These are phyloP conservation scores for Galleria mellonella DNA, from an alignment of 1,140 invertebrate genomes.

Conservation along the genomic window DNA sequence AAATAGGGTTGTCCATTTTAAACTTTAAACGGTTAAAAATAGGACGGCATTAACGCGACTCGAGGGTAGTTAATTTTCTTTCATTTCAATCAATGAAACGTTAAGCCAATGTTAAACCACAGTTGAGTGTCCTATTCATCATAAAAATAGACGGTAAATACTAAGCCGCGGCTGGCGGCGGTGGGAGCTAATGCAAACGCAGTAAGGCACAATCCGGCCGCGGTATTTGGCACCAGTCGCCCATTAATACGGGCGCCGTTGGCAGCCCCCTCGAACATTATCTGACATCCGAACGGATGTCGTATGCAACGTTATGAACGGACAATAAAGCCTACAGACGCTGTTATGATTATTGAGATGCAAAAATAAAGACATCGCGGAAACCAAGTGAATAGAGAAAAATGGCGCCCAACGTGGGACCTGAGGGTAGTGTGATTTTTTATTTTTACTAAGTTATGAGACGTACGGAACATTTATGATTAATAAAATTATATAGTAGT, in stretches of 20 bases:
- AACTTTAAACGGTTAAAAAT: too few species aligned
- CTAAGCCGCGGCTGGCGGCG: conserved; percentile 5
- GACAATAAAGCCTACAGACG: conserved; percentile 51
- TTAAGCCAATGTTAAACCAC: too few species aligned
- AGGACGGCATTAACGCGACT: too few species aligned
- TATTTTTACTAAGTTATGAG: too few species aligned
- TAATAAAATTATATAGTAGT: too few species aligned
- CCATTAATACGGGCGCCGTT: conserved; percentile 48
- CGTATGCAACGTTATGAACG: conserved; percentile 56
- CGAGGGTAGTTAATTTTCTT: too few species aligned
- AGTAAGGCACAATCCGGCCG: conserved; percentile 16
- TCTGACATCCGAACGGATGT: conserved; percentile 60
- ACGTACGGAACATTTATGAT: too few species aligned
- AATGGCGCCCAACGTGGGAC: conserved; percentile 40
- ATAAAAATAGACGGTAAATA: conserved; percentile 10
- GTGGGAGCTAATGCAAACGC: conserved; percentile 39
- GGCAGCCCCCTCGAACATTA: conserved; percentile 44
- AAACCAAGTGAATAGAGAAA: conserved; percentile 24
- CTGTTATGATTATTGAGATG: conserved; percentile 17
- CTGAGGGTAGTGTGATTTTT: too few species aligned
- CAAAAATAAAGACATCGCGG: too few species aligned
- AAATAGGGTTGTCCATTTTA: too few species aligned
- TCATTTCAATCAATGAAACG: too few species aligned
- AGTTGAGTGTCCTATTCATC: too few species aligned
- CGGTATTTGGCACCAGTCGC: conserved; percentile 47